Evolutionary conservation across 2,888 invertebrate species (phyloP).

Genomic region (Leptopilina drosophilae): DNA sequence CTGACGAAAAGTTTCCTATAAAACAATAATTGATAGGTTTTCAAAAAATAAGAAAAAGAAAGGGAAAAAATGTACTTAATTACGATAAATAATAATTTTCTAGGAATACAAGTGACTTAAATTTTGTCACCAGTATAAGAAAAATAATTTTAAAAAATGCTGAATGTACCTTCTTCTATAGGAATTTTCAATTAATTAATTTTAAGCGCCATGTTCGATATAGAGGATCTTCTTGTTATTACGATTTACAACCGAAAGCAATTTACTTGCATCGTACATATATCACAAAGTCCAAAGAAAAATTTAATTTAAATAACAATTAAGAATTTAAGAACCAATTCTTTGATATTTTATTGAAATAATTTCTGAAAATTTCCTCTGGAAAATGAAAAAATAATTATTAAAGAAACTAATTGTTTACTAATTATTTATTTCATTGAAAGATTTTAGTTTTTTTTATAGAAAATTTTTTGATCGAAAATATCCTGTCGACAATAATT

Average conservation of each 20-base stretch:
- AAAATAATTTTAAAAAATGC: constrained; percentile 8
- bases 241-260: constrained; percentile 35
- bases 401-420: too few species aligned
- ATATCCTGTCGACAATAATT: too few species aligned
- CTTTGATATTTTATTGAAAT: too few species aligned
- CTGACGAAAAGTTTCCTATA: not conserved
- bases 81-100: not conserved
- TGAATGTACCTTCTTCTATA: constrained; percentile 37
- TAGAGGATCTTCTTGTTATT: constrained; percentile 39
- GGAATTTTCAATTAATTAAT: constrained; percentile 33
- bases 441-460: not conserved
- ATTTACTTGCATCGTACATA: constrained; percentile 16
- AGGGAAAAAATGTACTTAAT: constrained; percentile 2
- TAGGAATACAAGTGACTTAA: not conserved
- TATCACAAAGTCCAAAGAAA: not conserved
- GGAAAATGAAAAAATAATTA: too few species aligned
- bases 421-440: not conserved
- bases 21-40: not conserved
- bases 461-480: not conserved
- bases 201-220: constrained; percentile 41
- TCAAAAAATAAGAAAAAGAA: not conserved
- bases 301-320: too few species aligned
- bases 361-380: too few species aligned
- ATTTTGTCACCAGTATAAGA: constrained; percentile 22
- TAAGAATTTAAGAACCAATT: too few species aligned